Conservation (phyloP, 1,140 invertebrate genomes). For the Brachionus asplanchnoidis region DNA sequence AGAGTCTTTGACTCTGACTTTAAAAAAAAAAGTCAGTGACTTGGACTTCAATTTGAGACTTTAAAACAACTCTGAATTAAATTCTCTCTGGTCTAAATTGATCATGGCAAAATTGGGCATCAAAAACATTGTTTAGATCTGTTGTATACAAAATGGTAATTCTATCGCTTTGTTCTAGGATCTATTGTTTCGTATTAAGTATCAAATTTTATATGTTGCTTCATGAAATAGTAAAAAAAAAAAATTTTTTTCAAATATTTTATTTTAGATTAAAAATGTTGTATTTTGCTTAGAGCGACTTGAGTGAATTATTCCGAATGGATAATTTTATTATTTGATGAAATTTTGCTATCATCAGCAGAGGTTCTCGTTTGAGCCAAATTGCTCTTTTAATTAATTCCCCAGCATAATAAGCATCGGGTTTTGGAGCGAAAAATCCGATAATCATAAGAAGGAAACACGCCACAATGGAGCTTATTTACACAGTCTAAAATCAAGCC, state of each 20-base stretch:
- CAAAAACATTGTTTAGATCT: not conserved
- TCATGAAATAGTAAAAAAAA: not conserved
- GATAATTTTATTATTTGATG: not conserved
- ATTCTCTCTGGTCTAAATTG: no score
- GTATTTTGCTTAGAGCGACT: not conserved
- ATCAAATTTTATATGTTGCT: not conserved
- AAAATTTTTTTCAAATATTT: not conserved
- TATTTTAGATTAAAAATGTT: not conserved
- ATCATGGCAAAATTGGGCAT: not conserved
- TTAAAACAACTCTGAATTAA: no score
- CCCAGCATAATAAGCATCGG: not conserved
- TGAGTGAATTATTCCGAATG: not conserved
- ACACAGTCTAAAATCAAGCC: not conserved
- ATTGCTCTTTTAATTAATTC: slow-evolving; percentile 4
- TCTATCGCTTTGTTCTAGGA: not conserved
- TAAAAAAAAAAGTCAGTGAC: no score
- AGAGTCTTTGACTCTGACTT: no score
- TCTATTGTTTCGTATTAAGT: not conserved
- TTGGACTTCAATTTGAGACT: not conserved
- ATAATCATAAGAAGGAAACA: not conserved
- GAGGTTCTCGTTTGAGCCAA: not conserved
- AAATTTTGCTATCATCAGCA: not conserved
- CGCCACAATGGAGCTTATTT: not conserved
- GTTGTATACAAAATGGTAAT: not conserved
- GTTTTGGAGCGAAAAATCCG: not conserved